Evolutionary conservation across 2,797 vertebrate species (phyloP), one percentile per base, ranked within the genome.

Genomic region (Sebastes matsubarae): DNA sequence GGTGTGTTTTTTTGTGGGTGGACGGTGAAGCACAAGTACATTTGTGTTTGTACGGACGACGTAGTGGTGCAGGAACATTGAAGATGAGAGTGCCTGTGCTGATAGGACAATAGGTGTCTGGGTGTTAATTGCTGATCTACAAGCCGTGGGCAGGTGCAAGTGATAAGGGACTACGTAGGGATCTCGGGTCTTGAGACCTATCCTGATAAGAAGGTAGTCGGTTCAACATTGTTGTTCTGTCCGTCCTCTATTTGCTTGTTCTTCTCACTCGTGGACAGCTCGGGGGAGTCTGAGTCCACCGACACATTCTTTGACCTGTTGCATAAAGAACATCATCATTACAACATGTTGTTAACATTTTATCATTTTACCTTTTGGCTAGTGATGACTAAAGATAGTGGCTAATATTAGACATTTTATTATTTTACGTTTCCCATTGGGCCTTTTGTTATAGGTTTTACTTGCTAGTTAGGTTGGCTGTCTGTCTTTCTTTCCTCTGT

Each of bases 151-250:
- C 52, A 70, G 87, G 83, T 80, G 84, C 77, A 76, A 69, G 82
- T 82, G 75, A 75, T 54, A 13, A 75, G 55, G 58, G 75, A 52
- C 42, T 16, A n/a, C 8, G 55, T 38, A 14, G 58, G 73, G 42
- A 38, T 67, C 55, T 80, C 1, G 0, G 66, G 38, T 68, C 58
- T 14, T 22, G 52, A 80, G 60, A 66, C 52, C 88, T 96, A 96
- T 90, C 94, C 95, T 64, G 95, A 93, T 87, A 93, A 80, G 72
- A 70, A 94, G 64, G 91, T 68, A 14, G 84, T 85, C 1, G 92
- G 89, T 77, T 92, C 92, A 6, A 96, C 87, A 14, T 93, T 95
- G 90, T 96, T 96, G 91, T 97, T 97, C 92, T 96, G 95, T 79
- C 95, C 94, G 1, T 97, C 96, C 57, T 97, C 95, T 66, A 95